Conservation (phyloP, 2,797 vertebrate species). For the Loriculus beryllinus region DNA sequence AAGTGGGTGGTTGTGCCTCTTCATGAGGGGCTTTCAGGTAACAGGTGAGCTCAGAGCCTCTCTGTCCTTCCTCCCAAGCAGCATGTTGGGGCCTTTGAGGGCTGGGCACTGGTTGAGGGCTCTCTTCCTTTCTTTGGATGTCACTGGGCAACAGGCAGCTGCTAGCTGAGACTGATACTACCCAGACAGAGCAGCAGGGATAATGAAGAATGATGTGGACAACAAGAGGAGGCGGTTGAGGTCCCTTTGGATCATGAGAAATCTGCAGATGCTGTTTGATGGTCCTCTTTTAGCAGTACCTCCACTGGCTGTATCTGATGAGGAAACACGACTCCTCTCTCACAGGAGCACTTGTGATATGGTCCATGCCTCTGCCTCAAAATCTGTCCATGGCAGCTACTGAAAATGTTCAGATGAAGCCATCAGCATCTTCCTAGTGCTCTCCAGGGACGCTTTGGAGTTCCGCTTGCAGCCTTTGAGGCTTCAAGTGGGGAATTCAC, state of each 20-base stretch:
- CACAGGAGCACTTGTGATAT: neutral
- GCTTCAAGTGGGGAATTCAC: neutral
- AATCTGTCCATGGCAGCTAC: neutral
- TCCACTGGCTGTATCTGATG: neutral
- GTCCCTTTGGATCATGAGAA: neutral
- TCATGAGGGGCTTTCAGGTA: neutral
- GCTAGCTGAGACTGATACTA: neutral
- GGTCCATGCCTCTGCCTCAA: neutral
- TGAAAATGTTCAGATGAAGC: neutral
- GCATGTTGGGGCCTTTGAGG: fast-evolving
- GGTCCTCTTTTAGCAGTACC: neutral
- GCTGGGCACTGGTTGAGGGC: fast-evolving
- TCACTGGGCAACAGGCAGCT: neutral
- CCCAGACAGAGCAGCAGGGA: neutral
- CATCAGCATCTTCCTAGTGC: neutral
- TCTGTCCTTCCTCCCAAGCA: neutral
- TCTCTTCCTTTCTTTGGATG: neutral
- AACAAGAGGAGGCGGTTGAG: neutral
- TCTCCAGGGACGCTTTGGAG: neutral
- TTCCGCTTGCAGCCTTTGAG: neutral
- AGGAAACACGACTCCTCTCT: neutral
- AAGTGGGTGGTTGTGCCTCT: neutral
- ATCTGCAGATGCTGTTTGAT: neutral
- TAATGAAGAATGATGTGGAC: neutral
- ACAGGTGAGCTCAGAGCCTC: neutral